Conservation (phyloP, 2,113 vertebrate species). For the Poicephalus gulielmi region DNA sequence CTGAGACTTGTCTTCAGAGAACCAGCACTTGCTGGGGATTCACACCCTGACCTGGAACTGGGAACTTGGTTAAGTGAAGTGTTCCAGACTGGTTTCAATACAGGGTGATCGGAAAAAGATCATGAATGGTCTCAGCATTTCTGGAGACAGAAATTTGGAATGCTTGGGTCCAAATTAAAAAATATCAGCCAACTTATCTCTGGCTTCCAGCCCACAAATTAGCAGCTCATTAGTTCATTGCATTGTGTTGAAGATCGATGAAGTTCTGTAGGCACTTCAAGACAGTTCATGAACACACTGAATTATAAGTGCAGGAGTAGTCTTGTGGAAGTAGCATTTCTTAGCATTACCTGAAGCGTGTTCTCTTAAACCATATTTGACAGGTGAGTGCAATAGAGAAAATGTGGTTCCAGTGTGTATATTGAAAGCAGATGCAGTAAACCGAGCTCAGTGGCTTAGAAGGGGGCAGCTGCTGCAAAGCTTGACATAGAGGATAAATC, state of each 20-base stretch:
- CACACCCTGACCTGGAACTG: neutral
- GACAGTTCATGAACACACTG: neutral
- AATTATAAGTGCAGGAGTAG: neutral
- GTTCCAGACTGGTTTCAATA: neutral
- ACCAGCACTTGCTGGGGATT: rapidly evolving
- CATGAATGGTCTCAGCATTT: neutral
- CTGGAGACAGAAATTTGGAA: neutral
- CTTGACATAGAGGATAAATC: neutral
- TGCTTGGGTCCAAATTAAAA: neutral
- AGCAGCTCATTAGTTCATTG: neutral
- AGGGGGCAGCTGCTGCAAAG: constrained; percentile 12
- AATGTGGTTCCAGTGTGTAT: neutral
- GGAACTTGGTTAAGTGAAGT: neutral
- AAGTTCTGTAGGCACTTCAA: neutral
- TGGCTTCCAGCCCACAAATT: neutral
- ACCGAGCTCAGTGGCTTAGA: neutral
- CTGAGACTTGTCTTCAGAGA: neutral
- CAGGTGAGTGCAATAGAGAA: constrained; percentile 32
- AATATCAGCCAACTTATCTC: neutral
- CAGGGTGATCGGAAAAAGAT: neutral
- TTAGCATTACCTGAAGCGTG: constrained; percentile 1
- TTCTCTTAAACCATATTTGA: constrained; percentile 37
- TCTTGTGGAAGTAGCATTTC: neutral
- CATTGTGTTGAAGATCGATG: neutral
- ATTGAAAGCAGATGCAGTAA: constrained; percentile 47